phyloP scores from a whole-genome alignment of 1,140 invertebrate genomes.

The Megalopta genalis region DNA sequence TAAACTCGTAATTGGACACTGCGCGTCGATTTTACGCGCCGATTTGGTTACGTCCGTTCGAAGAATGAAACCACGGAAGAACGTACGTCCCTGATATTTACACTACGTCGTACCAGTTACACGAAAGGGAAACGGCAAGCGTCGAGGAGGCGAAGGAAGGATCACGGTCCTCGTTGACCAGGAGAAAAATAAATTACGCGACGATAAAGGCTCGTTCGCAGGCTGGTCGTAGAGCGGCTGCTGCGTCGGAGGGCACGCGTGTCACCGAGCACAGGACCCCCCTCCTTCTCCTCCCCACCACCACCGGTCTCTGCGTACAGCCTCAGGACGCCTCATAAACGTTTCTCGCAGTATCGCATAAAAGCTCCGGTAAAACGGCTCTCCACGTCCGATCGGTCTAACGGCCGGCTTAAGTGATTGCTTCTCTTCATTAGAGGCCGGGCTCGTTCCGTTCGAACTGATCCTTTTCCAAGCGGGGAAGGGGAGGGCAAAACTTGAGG shows the following conservation, averaged over 20 bases:
- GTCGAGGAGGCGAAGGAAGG: too few relatives aligned
- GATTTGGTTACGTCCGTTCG: too few relatives aligned
- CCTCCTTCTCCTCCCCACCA: not conserved
- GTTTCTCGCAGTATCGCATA: conserved; percentile 49
- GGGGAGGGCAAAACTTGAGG: conserved; percentile 60
- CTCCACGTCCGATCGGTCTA: conserved; percentile 51
- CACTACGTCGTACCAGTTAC: too few relatives aligned
- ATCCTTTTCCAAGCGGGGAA: not conserved
- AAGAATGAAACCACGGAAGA: too few relatives aligned
- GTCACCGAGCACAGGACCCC: conserved; percentile 1
- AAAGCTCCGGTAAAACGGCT: conserved; percentile 60
- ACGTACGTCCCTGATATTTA: too few relatives aligned
- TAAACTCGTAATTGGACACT: too few relatives aligned
- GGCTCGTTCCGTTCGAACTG: conserved; percentile 31
- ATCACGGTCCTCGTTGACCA: too few relatives aligned
- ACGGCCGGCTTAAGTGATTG: conserved; percentile 74
- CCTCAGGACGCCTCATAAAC: conserved; percentile 22
- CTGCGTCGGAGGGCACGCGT: not conserved
- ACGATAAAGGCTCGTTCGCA: too few relatives aligned
- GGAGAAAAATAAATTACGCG: too few relatives aligned
- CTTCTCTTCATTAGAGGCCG: conserved; percentile 74
- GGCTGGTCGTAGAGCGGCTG: too few relatives aligned
- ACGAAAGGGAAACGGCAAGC: too few relatives aligned
- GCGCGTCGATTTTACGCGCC: too few relatives aligned
- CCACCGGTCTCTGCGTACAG: not conserved